A percentile compares a stretch with the other conserved stretches of the same genome.
These are phyloP conservation scores for Ciconia stormi DNA, from an alignment of 2,113 vertebrate genomes.

Conservation along the genomic window DNA sequence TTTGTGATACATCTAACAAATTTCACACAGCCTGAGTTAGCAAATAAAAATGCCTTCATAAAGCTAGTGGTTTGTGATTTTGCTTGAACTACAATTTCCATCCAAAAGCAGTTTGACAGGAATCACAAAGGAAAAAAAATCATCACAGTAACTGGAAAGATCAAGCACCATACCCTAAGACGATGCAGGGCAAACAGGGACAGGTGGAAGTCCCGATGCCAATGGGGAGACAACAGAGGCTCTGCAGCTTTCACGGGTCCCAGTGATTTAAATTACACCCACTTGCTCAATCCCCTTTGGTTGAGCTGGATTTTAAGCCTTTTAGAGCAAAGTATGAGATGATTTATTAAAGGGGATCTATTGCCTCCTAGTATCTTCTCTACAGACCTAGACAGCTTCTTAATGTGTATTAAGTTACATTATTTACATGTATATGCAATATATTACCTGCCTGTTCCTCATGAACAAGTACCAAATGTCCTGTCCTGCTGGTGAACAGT, in stretches of 20 bases:
- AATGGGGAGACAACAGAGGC: not conserved
- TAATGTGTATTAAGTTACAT: not conserved
- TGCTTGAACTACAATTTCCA: not conserved
- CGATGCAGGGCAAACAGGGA: not conserved
- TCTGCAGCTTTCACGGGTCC: not conserved
- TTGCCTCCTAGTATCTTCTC: not conserved
- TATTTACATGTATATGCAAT: not conserved
- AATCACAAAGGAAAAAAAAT: not conserved
- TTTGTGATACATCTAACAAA: not conserved
- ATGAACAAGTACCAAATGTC: not conserved
- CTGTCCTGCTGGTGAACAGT: not conserved
- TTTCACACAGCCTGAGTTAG: not conserved
- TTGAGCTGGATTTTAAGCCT: not conserved
- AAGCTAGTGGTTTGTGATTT: not conserved
- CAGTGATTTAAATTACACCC: not conserved
- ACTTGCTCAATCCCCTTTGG: not conserved
- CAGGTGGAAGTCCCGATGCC: not conserved
- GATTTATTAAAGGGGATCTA: not conserved
- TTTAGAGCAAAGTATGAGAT: not conserved
- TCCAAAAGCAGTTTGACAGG: not conserved
- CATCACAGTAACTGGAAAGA: not conserved
- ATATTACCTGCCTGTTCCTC: not conserved
- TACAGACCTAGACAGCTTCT: not conserved
- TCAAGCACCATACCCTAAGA: not conserved
- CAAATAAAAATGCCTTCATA: not conserved